Evolutionary conservation across 2,113 vertebrate genomes (phyloP), one percentile per base, ranked within the genome.

Genomic region (Ariopsis seemanni): DNA sequence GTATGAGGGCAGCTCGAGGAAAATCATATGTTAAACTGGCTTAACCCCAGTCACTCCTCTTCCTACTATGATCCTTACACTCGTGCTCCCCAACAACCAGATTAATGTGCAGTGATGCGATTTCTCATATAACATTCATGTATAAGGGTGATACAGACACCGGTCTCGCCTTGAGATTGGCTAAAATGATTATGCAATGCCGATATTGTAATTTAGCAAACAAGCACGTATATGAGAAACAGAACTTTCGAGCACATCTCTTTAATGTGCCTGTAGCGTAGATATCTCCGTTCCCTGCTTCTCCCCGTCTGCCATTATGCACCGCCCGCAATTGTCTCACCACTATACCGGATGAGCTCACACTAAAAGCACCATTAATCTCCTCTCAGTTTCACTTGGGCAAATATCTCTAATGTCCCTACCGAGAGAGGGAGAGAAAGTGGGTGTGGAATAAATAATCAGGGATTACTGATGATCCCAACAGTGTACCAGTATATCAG

Each of bases 341-440:
- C 88, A 84, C 83, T 88, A 80, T 83, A 48, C 82, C 79, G 72
- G 86, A 92, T 92, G 90, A 92, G 88, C 89, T 92, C 91, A 91
- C 82, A 74, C 90, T 91, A 90, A 92, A 92, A 92, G 86, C 88
- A 85, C 83, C 71, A 92, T 91, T 89, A 88, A 91, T 92, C 90
- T 89, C 77, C 86, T 83, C 89, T 78, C 62, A 27, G 75, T 77
- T 83, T 85, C 88, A 74, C 53, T 71, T 53, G 77, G 34, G 34
- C 80, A 83, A 87, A 42, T 60, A 10, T 63, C 22, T 83, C 67
- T 89, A 82, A 79, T 87, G 87, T 81, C 78, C 84, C 82, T 50
- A 69, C 52, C 65, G 53, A 69, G 74, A 58, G 57, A 79, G 14
- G 27, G 60, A 80, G 77, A 55, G 60, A 34, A 53, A 20, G 53